Base-by-base conservation (phyloP, 2,888 invertebrate species). In the Orthosia cruda region DNA sequence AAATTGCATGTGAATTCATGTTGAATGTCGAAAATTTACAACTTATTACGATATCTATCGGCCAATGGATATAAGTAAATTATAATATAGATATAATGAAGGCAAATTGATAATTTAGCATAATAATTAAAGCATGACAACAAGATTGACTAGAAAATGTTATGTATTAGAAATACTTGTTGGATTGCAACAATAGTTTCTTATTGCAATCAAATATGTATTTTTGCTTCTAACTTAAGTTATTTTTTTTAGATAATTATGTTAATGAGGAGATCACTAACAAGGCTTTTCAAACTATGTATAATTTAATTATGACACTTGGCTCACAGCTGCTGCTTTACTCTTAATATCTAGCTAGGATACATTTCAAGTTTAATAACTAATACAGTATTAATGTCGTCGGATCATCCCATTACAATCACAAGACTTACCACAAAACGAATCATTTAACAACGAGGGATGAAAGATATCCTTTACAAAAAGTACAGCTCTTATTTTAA, bases 401-500 rank as follows among this genome's bases (percentile, higher is more conserved):
- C 13, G 4, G 61, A 45, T 45, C 20, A 20, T 9, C 50, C 40
- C n/a, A n/a, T 52, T 49, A 68, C 13, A 16, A 59, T 9, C 57
- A 20, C 55, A 57, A 63, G n/a, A 65, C 49, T 61, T 50, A 50
- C 45, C 15, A 81, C 71, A 75, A 82, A 82, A 83, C 73, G 23
- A 82, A 74, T 50, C 52, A 69, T 68, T 47, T 61, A 79, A 87
- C 74, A 91, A 95, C 94, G 94, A 95, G 95, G 95, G 95, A 93
- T 94, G 95, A 96, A 94, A 94, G 94, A 94, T 88, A 89, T 84
- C 71, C 76, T 87, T 90, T 89, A 92, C 93, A 93, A 95, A 95
- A 95, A 95, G 93, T 94, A 95, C 92, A 95, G 92, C 94, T 90
- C 95, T 96, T 94, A 95, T 93, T 71, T 73, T 84, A 83, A 74